Evolutionary conservation across 1,140 invertebrate species (phyloP).

Genomic region (Diorhabda elongata): DNA sequence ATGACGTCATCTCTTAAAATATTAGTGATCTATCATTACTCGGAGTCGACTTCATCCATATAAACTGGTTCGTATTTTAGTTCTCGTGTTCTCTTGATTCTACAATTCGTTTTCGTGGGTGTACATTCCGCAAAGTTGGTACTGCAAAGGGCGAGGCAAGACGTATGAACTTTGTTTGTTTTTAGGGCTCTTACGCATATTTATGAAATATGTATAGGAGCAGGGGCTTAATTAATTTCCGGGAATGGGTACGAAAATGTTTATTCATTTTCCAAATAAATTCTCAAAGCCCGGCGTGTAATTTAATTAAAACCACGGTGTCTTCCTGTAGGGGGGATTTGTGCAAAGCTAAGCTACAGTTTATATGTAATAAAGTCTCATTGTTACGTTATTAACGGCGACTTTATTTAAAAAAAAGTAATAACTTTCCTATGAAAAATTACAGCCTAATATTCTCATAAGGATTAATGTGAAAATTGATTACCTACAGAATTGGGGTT

Average conservation of each 20-base stretch:
- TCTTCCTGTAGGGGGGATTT: neutral
- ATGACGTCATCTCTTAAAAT: no score
- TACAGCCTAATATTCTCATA: no score
- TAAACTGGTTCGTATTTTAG: no score
- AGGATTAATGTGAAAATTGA: no score
- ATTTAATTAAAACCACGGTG: conserved; percentile 8
- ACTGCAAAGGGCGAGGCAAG: neutral
- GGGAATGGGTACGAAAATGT: conserved; percentile 12
- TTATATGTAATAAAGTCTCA: neutral
- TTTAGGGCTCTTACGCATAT: conserved; percentile 5
- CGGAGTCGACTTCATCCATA: no score
- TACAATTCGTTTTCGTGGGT: no score
- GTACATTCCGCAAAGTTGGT: no score
- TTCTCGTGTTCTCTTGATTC: no score
- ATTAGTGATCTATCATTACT: no score
- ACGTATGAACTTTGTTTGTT: neutral
- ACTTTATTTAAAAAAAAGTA: no score
- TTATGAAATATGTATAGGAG: neutral
- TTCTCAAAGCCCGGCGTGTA: conserved; percentile 6
- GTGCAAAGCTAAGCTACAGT: neutral
- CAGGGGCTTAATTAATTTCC: conserved; percentile 9
- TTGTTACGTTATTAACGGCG: neutral
- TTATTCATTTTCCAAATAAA: conserved; percentile 13
- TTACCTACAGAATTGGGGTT: no score
- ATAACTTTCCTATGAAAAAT: no score